These are phyloP conservation scores for Drosophila quasianomalipes DNA, from an alignment of 2,888 invertebrate species.

Conservation along the genomic window DNA sequence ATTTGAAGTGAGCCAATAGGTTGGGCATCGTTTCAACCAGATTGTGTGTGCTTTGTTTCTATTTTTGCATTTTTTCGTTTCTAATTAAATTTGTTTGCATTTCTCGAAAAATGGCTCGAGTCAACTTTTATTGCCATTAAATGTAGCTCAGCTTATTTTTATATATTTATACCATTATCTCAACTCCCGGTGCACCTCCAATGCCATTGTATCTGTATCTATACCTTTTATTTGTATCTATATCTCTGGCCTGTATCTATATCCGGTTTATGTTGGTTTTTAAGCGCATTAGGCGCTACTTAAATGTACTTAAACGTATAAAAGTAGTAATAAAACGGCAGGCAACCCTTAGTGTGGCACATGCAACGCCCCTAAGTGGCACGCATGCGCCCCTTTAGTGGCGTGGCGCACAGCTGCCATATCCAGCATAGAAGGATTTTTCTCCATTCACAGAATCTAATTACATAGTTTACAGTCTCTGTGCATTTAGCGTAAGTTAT, in stretches of 20 bases:
- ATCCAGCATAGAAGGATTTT: conserved; percentile 39
- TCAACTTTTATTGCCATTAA: background rate
- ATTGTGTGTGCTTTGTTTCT: background rate
- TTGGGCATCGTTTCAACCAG: conserved; percentile 2
- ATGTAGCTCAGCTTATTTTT: background rate
- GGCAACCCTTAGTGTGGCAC: conserved; percentile 60
- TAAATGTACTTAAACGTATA: conserved; percentile 49
- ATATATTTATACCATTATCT: background rate
- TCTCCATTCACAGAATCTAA: conserved; percentile 68
- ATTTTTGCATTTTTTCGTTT: background rate
- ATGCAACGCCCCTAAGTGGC: conserved; percentile 58
- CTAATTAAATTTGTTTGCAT: background rate
- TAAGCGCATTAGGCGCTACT: conserved; percentile 67
- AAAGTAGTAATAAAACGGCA: conserved; percentile 13
- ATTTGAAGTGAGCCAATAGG: conserved; percentile 35
- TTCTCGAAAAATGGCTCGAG: background rate
- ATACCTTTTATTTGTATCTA: background rate
- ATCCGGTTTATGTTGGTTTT: conserved; percentile 39
- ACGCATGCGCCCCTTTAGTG: conserved; percentile 30
- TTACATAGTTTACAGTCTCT: conserved; percentile 58
- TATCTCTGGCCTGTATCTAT: conserved; percentile 14
- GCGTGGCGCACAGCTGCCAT: conserved; percentile 36
- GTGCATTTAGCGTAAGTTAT: conserved; percentile 79
- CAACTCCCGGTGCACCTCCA: background rate
- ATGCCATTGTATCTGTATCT: conserved; percentile 1